Evolutionary conservation across 2,888 invertebrate species (phyloP), one percentile per base, ranked within the genome.

Genomic region (Ethmia dodecea): DNA sequence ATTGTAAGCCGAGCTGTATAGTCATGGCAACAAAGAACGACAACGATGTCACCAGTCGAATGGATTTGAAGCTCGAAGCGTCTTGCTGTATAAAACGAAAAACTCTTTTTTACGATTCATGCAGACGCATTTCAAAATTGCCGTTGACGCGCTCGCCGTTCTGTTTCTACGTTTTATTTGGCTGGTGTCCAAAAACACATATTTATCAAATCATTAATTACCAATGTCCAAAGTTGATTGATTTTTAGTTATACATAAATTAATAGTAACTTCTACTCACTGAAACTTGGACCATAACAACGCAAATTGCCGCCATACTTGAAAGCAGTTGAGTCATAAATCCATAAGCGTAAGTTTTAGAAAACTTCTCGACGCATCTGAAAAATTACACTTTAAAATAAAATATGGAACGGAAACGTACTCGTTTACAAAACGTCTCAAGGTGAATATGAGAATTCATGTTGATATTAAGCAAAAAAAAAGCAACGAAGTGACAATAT

Each of bases 241-340:
- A n/a, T n/a, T n/a, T n/a, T n/a, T n/a, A n/a, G n/a, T n/a, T n/a
- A n/a, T n/a, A n/a, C 22, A 22, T 22, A 22, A 26, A 12, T 26
- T 6, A 26, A 26, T 11, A 26, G 11, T 6, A 1, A 31, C 9
- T 6, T 8, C n/a, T n/a, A 18, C 74, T 74, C 63, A 86, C 86
- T 73, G 86, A 81, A 70, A 86, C 71, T 75, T 86, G 86, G 26
- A 86, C 83, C 86, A 86, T 86, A 57, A 84, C 76, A 28, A 77
- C 80, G 62, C 86, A 84, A 62, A 86, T 84, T 24, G 84, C 84
- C 9, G 81, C 80, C 76, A 77, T 73, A 49, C 86, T 86, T 13
- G 83, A 83, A 33, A 83, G 59, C 31, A 86, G 67, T 62, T 86
- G 86, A 43, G 81, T 83, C 78, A 84, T 76, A 66, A 86, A 86